These are phyloP conservation scores for Lamprologus sp. DNA, from an alignment of 2,113 vertebrate species.

Conservation along the genomic window DNA sequence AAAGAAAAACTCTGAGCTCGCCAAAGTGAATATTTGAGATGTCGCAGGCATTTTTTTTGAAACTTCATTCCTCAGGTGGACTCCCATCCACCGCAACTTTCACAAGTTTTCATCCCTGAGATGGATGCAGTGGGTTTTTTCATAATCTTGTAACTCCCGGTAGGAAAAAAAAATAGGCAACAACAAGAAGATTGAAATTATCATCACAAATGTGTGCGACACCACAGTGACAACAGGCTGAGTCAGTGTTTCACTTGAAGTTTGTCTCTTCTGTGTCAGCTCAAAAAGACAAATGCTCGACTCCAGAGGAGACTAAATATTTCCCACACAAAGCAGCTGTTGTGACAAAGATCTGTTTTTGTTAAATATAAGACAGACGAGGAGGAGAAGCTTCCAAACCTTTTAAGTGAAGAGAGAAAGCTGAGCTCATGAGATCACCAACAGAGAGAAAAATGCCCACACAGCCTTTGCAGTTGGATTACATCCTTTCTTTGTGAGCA, in stretches of 20 bases:
- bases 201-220: background rate
- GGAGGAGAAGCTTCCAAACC: background rate
- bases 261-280: background rate
- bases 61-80: background rate
- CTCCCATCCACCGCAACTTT: background rate
- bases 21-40: background rate
- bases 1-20: background rate
- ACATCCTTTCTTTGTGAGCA: background rate
- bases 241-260: background rate
- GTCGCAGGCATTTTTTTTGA: accelerated
- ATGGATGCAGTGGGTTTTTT: accelerated
- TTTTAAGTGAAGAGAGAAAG: background rate
- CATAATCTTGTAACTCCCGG: background rate
- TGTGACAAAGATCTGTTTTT: background rate
- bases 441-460: background rate
- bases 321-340: background rate
- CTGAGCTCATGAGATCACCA: background rate
- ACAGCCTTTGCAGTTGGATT: background rate
- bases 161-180: background rate
- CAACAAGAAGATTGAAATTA: background rate
- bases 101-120: background rate
- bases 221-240: background rate
- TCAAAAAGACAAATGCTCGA: background rate
- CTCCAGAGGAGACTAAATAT: background rate
- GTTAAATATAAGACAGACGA: background rate